Percentiles rank a stretch among this genome's conserved stretches.
Conservation (phyloP, 2,113 vertebrate genomes). For the Pampusana beccarii region DNA sequence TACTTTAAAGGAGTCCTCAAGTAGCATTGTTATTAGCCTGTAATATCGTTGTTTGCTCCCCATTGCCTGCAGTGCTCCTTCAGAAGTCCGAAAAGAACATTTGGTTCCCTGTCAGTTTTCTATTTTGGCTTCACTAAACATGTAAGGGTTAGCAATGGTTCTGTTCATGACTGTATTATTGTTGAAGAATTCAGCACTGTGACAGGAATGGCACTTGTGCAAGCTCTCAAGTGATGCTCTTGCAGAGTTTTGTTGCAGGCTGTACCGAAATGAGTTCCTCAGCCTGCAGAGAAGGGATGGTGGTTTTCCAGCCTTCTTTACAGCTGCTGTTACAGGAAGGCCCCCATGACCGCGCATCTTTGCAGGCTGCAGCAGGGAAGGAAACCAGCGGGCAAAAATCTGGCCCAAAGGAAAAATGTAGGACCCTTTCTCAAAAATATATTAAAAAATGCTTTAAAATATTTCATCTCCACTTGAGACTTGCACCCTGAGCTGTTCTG, state of each 20-base stretch:
- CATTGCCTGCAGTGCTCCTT: not conserved
- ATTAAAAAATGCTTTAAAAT: not conserved
- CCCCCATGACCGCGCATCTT: not conserved
- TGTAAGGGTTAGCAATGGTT: not conserved
- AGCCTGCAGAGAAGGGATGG: not conserved
- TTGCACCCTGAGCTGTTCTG: not conserved
- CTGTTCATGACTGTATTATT: not conserved
- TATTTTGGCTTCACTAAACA: not conserved
- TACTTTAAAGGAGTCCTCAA: constrained; percentile 25
- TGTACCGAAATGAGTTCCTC: accelerated
- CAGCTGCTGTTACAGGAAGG: not conserved
- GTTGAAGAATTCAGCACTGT: not conserved
- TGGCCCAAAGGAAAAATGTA: not conserved
- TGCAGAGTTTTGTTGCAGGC: not conserved
- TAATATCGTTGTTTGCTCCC: constrained; percentile 10
- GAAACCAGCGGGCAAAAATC: not conserved
- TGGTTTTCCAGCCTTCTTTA: not conserved
- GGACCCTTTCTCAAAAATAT: not conserved
- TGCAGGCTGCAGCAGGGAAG: not conserved
- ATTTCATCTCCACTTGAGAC: not conserved
- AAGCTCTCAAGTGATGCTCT: not conserved
- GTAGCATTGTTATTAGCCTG: not conserved
- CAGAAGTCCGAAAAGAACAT: not conserved
- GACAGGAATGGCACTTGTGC: not conserved
- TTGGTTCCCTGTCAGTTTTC: not conserved